A percentile compares a stretch with the other conserved stretches of the same genome.
Conservation (phyloP, 2,888 invertebrate genomes). For the Parasteatoda lunata region DNA sequence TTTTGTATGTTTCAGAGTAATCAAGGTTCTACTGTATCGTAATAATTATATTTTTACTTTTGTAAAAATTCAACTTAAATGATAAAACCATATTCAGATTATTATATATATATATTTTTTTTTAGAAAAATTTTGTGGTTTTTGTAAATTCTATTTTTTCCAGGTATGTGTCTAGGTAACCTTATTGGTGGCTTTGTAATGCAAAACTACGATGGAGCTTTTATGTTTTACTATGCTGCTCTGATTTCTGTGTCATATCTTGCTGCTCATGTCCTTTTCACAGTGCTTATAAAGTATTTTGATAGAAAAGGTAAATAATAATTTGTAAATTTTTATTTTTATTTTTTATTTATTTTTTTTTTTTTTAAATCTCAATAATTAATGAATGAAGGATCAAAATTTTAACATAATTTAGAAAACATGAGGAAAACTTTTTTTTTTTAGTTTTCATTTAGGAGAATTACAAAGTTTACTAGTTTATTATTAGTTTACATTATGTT, state of each 20-base stretch:
- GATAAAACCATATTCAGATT: no score
- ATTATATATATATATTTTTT: no score
- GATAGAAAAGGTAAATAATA: conserved; percentile 46
- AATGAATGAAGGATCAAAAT: no score
- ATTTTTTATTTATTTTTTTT: neutral
- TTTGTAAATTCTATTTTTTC: conserved; percentile 6
- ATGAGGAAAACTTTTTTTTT: no score
- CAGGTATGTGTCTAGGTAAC: conserved; percentile 63
- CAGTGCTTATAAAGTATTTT: conserved; percentile 16
- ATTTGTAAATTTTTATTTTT: neutral
- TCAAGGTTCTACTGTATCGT: no score
- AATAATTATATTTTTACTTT: no score
- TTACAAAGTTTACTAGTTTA: no score
- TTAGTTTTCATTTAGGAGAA: no score
- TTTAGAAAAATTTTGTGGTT: neutral
- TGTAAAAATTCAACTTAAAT: no score
- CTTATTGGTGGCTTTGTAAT: conserved; percentile 53
- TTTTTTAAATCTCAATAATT: neutral
- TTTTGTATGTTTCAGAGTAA: no score
- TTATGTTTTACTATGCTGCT: conserved; percentile 55
- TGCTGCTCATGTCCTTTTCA: conserved; percentile 28
- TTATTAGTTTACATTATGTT: no score
- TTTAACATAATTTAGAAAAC: no score
- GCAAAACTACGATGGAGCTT: conserved; percentile 31
- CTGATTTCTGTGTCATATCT: conserved; percentile 32